These are phyloP conservation scores for Cephalopachus bancanus DNA, from an alignment of 2,797 vertebrate genomes.

Conservation along the genomic window DNA sequence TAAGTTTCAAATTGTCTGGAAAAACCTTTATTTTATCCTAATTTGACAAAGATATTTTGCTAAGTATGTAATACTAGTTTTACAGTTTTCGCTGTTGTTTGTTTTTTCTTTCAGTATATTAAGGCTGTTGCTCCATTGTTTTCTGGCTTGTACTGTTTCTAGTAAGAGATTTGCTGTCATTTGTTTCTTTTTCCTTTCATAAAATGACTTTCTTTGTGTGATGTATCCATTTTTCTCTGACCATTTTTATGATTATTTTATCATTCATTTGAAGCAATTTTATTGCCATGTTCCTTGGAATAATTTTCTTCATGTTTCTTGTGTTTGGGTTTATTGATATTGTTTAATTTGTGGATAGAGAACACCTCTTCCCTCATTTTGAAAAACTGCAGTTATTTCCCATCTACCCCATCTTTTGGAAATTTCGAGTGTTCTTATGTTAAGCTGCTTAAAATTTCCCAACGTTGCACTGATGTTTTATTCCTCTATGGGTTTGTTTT, in stretches of 20 bases:
- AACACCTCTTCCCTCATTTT: neutral
- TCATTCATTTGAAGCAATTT: neutral
- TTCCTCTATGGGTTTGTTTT: neutral
- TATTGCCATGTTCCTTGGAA: neutral
- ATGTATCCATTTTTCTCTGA: neutral
- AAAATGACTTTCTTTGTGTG: neutral
- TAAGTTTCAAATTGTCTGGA: neutral
- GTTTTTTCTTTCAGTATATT: neutral
- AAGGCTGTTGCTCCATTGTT: neutral
- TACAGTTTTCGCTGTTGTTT: neutral
- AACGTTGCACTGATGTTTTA: neutral
- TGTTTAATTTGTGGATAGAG: neutral
- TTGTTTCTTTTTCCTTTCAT: neutral
- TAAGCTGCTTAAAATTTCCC: neutral
- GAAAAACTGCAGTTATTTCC: neutral
- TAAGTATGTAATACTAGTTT: neutral
- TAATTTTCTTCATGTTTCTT: neutral
- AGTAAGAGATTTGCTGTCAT: neutral
- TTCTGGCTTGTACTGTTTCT: neutral
- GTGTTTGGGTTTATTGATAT: neutral
- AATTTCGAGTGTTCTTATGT: neutral
- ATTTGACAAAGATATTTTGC: neutral
- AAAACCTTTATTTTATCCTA: neutral
- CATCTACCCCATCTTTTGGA: neutral
- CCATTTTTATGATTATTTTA: neutral